Conservation (phyloP, 1,140 invertebrate species). For the Drosophila truncata region DNA sequence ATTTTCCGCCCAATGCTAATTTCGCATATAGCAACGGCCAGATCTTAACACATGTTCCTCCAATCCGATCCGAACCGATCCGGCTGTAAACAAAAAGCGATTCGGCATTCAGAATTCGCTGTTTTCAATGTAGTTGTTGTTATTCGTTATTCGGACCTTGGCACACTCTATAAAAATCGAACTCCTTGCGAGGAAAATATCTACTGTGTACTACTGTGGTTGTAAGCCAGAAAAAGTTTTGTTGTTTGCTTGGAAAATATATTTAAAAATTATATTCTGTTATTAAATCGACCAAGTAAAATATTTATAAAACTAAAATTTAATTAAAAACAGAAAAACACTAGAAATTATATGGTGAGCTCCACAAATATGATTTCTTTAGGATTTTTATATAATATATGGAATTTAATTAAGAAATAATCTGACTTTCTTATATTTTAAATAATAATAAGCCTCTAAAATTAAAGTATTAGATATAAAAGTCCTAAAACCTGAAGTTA, state of each 20-base stretch:
- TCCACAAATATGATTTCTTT: too few species aligned
- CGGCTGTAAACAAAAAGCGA: constrained; percentile 31
- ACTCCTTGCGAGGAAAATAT: constrained; percentile 4
- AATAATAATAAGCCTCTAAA: too few species aligned
- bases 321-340: neutral
- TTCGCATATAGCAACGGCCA: constrained; percentile 20
- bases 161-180: constrained; percentile 25
- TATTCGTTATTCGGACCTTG: constrained; percentile 14
- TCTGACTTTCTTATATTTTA: too few species aligned
- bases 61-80: constrained; percentile 4
- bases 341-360: neutral
- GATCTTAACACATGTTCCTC: constrained; percentile 31
- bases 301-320: neutral
- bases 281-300: neutral
- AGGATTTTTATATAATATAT: too few species aligned
- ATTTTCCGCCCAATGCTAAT: constrained; percentile 27
- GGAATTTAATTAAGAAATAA: too few species aligned
- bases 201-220: neutral
- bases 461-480: too few species aligned
- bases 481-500: neutral
- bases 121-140: neutral
- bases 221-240: neutral
- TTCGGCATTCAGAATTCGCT: neutral
- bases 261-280: neutral
- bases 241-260: neutral